Base-by-base conservation (phyloP, 2,888 invertebrate species). In the Lepeophtheirus nordmannii region DNA sequence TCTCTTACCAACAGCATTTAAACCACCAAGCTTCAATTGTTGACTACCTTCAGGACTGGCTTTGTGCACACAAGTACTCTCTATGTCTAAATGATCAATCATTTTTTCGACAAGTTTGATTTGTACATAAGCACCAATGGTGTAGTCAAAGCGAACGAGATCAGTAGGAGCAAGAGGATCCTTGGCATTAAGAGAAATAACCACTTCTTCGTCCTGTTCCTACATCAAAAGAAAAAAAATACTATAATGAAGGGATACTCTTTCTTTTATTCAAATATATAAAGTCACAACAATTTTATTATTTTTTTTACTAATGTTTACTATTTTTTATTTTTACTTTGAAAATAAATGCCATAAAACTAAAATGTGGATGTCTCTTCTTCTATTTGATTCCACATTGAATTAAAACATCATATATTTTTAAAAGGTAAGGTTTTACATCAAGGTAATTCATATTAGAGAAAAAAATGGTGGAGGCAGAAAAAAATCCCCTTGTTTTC, bases 181-280 rank as follows among this genome's bases (percentile, higher is more conserved):
- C 39, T 23, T 60, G 10, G 66, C 58, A 12, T 46, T 46, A 10
- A 66, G 46, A n/a, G 59, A 39, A 3, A 66, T 66, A 1, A 66
- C 60, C 1, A 66, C 66, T 58, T 66, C 66, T 40, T 66, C 66
- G 60, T 66, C 66, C 22, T n/a, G 20, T 14, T 66, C 66, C 60
- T 66, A 38, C 1, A 38, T 38, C 10, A 17, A 30, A 30, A 14
- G 30, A 53, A 56, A 20, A 17, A 22, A n/a, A n/a, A 20, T 23
- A 5, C 30, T 53, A 5, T 53, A 17, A 53, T 5, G 53, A 17
- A 8, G 1, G 53, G 53, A 41, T 12, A 41, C 11, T 41, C 46
- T 41, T 41, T 12, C 46, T 41, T 41, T 41, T 14, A 41, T 11
- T 41, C 11, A 41, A 41, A n/a, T n/a, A n/a, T n/a, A n/a, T n/a